phyloP scores from a whole-genome alignment of 1,140 invertebrate species.

The Stratiolaelaps scimitus region DNA sequence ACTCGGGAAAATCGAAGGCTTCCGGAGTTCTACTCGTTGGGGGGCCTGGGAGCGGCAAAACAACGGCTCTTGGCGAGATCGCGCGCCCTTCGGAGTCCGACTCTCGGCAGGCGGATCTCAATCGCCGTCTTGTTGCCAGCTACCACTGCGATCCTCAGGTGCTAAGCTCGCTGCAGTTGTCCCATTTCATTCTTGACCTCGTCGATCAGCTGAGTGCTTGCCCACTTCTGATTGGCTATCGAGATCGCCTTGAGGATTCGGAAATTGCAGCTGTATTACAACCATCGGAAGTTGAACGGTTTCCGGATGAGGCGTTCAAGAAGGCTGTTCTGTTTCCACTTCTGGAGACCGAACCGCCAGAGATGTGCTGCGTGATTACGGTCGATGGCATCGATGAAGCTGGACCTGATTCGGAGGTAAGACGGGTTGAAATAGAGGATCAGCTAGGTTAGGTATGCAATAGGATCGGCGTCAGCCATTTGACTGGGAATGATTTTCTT shows the following conservation, averaged over 20 bases:
- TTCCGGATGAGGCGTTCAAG: constrained; percentile 79
- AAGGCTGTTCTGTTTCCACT: constrained; percentile 71
- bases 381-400: constrained; percentile 85
- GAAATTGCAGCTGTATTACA: constrained; percentile 44
- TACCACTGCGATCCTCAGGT: constrained; percentile 63
- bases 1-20: constrained; percentile 52
- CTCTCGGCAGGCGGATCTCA: constrained; percentile 59
- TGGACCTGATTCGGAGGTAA: constrained; percentile 15
- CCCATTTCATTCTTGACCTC: constrained; percentile 65
- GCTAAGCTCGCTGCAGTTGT: constrained; percentile 54
- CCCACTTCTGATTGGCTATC: constrained; percentile 51
- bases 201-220: constrained; percentile 61
- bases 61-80: constrained; percentile 64
- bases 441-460: no score
- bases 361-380: constrained; percentile 66
- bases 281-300: constrained; percentile 43
- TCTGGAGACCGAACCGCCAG: constrained; percentile 62
- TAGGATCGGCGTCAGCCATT: no score
- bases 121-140: constrained; percentile 60
- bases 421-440: neutral
- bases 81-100: constrained; percentile 58
- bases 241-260: constrained; percentile 60
- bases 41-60: constrained; percentile 70
- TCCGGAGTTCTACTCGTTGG: constrained; percentile 71
- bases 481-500: no score